Percentiles rank a stretch among this genome's conserved stretches.
These are phyloP conservation scores for Seira ritae DNA, from an alignment of 2,888 invertebrate species.

Conservation along the genomic window DNA sequence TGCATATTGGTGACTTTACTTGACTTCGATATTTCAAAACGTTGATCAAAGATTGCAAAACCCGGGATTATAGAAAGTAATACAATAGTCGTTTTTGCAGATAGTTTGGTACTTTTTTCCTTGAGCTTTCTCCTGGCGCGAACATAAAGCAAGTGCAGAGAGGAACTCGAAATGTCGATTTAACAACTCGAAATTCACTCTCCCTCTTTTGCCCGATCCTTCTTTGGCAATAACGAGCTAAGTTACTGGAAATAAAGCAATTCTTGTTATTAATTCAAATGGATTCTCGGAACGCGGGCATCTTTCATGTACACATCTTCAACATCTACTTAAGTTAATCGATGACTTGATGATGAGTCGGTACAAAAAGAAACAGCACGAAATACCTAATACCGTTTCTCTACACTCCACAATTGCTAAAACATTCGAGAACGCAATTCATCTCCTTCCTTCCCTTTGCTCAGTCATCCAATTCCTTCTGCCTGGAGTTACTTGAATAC, in stretches of 20 bases:
- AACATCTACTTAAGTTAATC: conserved; percentile 5
- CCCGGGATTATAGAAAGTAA: no score
- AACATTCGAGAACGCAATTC: not conserved
- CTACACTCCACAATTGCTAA: not conserved
- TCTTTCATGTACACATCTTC: not conserved
- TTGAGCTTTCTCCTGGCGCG: no score
- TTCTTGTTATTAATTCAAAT: not conserved
- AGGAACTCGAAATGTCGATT: not conserved
- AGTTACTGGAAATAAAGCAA: not conserved
- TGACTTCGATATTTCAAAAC: no score
- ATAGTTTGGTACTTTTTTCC: no score
- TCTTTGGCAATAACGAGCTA: no score
- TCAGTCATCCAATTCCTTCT: not conserved
- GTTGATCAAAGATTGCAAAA: no score
- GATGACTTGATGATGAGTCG: not conserved
- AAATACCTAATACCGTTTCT: not conserved
- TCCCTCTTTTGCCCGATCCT: no score
- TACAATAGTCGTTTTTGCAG: no score
- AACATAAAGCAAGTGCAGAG: no score
- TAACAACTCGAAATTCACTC: not conserved
- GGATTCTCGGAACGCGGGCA: not conserved
- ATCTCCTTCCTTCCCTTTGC: not conserved
- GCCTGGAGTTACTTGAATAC: conserved; percentile 6
- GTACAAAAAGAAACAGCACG: not conserved
- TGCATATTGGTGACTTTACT: no score